phyloP scores from a whole-genome alignment of 2,113 vertebrate genomes.

The Seriola quinqueradiata region DNA sequence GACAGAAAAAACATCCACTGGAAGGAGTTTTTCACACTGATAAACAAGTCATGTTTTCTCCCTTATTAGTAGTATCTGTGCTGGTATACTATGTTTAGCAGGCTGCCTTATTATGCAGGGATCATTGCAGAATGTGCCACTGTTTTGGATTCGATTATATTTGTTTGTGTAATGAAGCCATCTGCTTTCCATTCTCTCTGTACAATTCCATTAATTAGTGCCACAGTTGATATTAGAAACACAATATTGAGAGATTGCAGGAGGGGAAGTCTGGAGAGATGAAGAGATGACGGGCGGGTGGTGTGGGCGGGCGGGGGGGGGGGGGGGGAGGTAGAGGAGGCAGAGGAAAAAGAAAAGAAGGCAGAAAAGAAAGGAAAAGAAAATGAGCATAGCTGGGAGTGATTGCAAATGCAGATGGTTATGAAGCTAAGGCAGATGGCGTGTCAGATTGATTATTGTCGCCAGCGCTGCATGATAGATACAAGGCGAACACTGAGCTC shows the following conservation, averaged over 20 bases:
- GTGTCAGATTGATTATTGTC: constrained; percentile 84
- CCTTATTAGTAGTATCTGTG: constrained; percentile 50
- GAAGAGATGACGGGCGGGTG: constrained; percentile 18
- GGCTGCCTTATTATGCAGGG: constrained; percentile 55
- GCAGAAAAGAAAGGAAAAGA: constrained; percentile 8
- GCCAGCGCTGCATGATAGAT: constrained; percentile 69
- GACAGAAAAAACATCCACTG: constrained; percentile 39
- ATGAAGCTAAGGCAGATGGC: constrained; percentile 82
- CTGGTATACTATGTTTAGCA: constrained; percentile 55
- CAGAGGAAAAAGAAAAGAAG: not conserved
- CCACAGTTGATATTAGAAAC: constrained; percentile 77
- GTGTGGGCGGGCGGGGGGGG: too few relatives aligned
- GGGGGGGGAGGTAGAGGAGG: constrained; percentile 24
- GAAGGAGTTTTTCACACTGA: constrained; percentile 35
- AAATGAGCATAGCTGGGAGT: constrained; percentile 65
- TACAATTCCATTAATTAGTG: constrained; percentile 84
- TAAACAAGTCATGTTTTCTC: constrained; percentile 22
- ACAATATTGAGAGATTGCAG: constrained; percentile 74
- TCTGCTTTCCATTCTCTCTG: constrained; percentile 81
- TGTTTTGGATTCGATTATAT: constrained; percentile 75
- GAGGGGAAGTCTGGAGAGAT: constrained; percentile 48
- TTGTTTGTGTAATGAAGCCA: constrained; percentile 82
- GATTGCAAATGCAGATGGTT: constrained; percentile 83
- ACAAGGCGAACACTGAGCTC: constrained; percentile 59
- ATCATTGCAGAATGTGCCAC: constrained; percentile 65